These are phyloP conservation scores for Cliona cf. orientalis DNA, from an alignment of 37 sponge, comb jelly and placozoan species.

Conservation along the genomic window DNA sequence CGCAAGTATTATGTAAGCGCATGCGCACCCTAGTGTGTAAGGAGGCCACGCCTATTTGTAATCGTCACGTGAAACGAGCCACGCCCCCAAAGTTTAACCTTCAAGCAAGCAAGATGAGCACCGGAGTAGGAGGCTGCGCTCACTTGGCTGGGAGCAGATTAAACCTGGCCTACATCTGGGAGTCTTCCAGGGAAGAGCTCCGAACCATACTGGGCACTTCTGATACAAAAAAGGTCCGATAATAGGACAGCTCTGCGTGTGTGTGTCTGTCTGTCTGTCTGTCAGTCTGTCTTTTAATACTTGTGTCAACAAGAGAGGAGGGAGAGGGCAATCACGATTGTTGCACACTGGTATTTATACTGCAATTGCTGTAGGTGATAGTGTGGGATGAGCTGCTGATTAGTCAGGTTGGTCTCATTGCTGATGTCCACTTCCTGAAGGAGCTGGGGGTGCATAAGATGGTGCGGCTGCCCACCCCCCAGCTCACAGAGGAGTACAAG, in stretches of 20 bases:
- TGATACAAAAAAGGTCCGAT: conserved; percentile 52
- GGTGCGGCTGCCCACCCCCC: conserved; percentile 56
- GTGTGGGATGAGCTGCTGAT: conserved; percentile 78
- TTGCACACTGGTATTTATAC: background rate
- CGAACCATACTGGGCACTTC: conserved; percentile 24
- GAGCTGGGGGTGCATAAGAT: conserved; percentile 73
- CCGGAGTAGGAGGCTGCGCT: too few species aligned
- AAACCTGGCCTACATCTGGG: conserved; percentile 50
- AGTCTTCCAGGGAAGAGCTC: conserved; percentile 55
- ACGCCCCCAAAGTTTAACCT: too few species aligned
- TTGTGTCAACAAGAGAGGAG: too few species aligned
- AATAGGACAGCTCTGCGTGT: background rate
- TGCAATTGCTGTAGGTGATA: conserved; percentile 70
- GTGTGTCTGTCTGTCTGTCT: background rate
- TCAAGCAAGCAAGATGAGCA: too few species aligned
- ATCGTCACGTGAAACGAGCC: too few species aligned
- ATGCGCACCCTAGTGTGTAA: too few species aligned
- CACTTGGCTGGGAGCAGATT: conserved; percentile 55
- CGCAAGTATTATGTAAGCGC: too few species aligned
- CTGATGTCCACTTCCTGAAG: conserved; percentile 73
- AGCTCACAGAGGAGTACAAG: conserved; percentile 24
- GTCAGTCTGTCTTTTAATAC: too few species aligned
- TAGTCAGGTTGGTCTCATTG: conserved; percentile 65
- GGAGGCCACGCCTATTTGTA: too few species aligned
- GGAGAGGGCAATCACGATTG: too few species aligned